Evolutionary conservation across 2,888 invertebrate genomes (phyloP), one percentile per base, ranked within the genome.

Genomic region (Gymnosoma rotundatum): DNA sequence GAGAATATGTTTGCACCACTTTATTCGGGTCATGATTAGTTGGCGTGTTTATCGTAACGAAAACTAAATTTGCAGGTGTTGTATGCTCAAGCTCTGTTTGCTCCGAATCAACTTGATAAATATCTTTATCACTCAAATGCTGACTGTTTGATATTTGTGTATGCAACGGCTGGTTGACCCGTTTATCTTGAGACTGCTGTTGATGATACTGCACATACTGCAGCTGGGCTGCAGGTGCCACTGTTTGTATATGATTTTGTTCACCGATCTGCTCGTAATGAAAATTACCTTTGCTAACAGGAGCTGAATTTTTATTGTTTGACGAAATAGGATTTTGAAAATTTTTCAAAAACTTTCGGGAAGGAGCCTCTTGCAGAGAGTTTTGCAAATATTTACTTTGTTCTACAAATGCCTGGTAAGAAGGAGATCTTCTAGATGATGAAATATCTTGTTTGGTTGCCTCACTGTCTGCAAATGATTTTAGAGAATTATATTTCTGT

Each of bases 261-360:
- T n/a, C 63, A 38, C 21, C 21, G n/a, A 80, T 82, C 9, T 86
- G 79, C 69, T 91, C 91, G 66, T 91, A 90, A 58, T 90, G 90
- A 21, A 90, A 90, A 9, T 79, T 82, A 0, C 89, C 90, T 42
- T 89, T 90, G 6, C 78, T 18, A 6, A 88, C 85, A 0, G 88
- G 86, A 2, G 83, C 83, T 0, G 60, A 48, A 8, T 87, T 86
- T 0, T 80, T 87, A 36, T 86, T 42, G 4, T 85, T 87, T 3
- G 89, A 86, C 3, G 89, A 61, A 0, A 87, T 86, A 0, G 89
- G 90, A 32, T 91, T 91, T 64, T 70, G 81, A 25, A 92, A 92
- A 52, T 88, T 87, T 36, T 90, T 91, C 16, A 92, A 87, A 80
- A 92, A 92, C 16, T 89, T 89, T 9, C 92, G 86, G 0, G 92